A percentile compares a stretch with the other conserved stretches of the same genome.
Evolutionary conservation across 2,888 invertebrate genomes (phyloP).

Genomic region (Phortica magna): DNA sequence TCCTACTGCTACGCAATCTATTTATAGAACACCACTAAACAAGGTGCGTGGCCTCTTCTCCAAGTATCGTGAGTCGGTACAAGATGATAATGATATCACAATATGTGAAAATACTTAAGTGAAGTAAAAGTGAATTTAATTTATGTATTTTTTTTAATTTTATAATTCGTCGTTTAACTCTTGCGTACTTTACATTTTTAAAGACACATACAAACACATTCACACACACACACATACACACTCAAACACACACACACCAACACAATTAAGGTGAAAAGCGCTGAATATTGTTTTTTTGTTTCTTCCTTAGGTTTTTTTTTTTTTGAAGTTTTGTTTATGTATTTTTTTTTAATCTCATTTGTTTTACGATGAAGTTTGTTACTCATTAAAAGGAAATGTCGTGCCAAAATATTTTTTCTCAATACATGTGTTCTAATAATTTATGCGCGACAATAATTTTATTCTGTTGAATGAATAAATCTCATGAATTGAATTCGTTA

Average conservation of each 20-base stretch:
- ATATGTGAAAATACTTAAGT: too few species aligned
- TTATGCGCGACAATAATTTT: neutral
- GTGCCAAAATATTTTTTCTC: neutral
- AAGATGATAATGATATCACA: neutral
- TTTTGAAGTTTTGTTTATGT: neutral
- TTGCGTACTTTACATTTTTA: too few species aligned
- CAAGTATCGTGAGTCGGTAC: conserved; percentile 57
- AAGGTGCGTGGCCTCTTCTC: conserved; percentile 64
- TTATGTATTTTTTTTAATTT: too few species aligned
- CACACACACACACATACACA: too few species aligned
- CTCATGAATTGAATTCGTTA: neutral
- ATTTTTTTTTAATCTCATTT: neutral
- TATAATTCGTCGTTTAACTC: too few species aligned
- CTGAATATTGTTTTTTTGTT: too few species aligned
- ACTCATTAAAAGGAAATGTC: neutral
- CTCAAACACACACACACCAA: too few species aligned
- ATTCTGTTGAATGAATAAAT: neutral
- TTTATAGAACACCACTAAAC: conserved; percentile 59
- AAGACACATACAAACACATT: too few species aligned
- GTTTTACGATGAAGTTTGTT: too few species aligned
- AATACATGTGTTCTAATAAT: neutral
- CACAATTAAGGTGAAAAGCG: too few species aligned
- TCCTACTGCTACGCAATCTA: conserved; percentile 31
- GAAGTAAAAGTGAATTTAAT: too few species aligned
- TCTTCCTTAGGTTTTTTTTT: neutral